Evolutionary conservation across 2,797 vertebrate genomes (phyloP).

Genomic region (Rhincodon typus): DNA sequence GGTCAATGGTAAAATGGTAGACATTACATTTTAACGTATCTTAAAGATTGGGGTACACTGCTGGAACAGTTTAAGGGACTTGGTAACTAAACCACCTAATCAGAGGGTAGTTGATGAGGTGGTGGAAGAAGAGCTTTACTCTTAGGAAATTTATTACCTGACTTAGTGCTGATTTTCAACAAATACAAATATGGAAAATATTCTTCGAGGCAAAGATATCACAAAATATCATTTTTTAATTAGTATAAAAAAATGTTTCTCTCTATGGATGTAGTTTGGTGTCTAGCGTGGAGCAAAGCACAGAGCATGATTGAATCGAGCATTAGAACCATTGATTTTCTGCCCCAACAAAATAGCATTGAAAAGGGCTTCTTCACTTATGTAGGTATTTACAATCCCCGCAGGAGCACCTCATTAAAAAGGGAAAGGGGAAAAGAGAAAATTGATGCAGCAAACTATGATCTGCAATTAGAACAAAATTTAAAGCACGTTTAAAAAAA

Average conservation of each 20-base stretch:
- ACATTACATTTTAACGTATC: not conserved
- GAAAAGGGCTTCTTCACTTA: conserved; percentile 23
- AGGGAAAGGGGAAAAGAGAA: conserved; percentile 9
- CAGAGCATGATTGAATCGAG: not conserved
- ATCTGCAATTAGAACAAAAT: conserved; percentile 24
- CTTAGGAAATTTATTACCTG: not conserved
- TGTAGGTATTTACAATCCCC: conserved; percentile 16
- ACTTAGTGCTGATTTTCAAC: not conserved
- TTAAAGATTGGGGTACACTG: not conserved
- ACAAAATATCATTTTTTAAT: not conserved
- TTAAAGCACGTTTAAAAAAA: not conserved
- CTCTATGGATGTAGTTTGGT: not conserved
- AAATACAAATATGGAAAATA: not conserved
- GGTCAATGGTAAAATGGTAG: not conserved
- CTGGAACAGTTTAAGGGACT: not conserved
- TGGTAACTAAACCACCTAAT: not conserved
- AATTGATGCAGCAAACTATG: conserved; percentile 19
- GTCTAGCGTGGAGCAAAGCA: not conserved
- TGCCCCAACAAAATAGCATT: not conserved
- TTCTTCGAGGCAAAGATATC: not conserved
- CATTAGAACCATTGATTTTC: conserved; percentile 25
- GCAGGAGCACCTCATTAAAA: not conserved
- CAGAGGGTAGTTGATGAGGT: not conserved
- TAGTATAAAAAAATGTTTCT: not conserved
- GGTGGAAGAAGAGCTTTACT: not conserved